Evolutionary conservation across 2,888 invertebrate species (phyloP).

Genomic region (Orthonychiurus folsomi): DNA sequence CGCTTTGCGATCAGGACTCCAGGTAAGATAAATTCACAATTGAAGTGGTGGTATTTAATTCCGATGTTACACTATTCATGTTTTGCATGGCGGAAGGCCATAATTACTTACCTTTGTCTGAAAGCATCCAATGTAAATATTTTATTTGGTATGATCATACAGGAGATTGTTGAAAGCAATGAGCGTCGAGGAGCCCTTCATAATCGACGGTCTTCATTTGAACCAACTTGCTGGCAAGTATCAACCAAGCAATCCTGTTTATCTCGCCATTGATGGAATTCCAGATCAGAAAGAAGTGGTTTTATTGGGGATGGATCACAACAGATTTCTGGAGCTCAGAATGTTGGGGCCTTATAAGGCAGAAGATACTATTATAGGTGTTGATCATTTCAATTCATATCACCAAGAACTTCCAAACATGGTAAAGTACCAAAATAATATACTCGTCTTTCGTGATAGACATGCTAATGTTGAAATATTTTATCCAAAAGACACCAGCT

Average conservation of each 20-base stretch:
- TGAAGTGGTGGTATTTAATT: too few relatives aligned
- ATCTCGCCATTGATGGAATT: conserved; percentile 25
- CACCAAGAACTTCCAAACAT: conserved; percentile 27
- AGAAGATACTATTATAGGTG: conserved; percentile 19
- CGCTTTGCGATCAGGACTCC: conserved; percentile 19
- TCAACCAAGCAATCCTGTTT: conserved; percentile 19
- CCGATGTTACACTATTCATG: too few relatives aligned
- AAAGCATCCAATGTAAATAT: too few relatives aligned
- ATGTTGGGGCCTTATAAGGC: conserved; percentile 30
- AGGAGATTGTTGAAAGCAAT: conserved; percentile 25
- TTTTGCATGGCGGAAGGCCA: too few relatives aligned
- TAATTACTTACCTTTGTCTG: too few relatives aligned
- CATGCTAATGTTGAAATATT: neutral
- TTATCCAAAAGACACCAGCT: too few relatives aligned
- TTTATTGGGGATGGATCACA: conserved; percentile 26
- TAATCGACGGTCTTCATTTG: conserved; percentile 19
- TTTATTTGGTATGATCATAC: too few relatives aligned
- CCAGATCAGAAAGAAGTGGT: conserved; percentile 22
- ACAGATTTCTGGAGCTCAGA: conserved; percentile 23
- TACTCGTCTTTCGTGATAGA: neutral
- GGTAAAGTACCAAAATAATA: too few relatives aligned
- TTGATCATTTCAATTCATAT: conserved; percentile 24
- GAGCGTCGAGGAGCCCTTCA: conserved; percentile 23
- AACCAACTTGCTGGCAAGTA: conserved; percentile 21
- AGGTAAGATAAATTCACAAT: conserved; percentile 15